Percentiles rank a stretch among this genome's conserved stretches.
phyloP scores from a whole-genome alignment of 1,140 invertebrate genomes.

The Triops longicaudatus region DNA sequence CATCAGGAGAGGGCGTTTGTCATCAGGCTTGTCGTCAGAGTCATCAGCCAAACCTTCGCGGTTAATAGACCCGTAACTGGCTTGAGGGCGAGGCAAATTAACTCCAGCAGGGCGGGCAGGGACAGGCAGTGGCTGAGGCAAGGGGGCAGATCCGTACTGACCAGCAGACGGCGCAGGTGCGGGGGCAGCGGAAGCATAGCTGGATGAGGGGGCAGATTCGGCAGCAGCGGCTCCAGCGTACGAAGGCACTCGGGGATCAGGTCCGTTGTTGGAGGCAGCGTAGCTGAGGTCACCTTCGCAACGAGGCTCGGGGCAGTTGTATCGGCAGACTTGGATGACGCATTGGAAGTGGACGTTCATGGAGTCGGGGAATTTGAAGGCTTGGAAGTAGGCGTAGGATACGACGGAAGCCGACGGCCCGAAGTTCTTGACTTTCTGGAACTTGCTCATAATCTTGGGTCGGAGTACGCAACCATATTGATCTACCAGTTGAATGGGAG shows the following conservation, averaged over 20 bases:
- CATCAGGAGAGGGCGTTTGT: conserved; percentile 39
- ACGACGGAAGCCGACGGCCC: conserved; percentile 86
- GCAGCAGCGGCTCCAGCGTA: conserved; percentile 27
- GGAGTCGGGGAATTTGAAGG: conserved; percentile 92
- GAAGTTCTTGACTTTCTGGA: conserved; percentile 94
- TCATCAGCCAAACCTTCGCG: conserved; percentile 26
- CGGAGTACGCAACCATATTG: conserved; percentile 82
- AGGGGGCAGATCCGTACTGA: conserved; percentile 48
- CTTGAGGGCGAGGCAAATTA: conserved; percentile 46
- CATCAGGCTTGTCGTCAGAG: conserved; percentile 37
- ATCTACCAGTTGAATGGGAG: conserved; percentile 85
- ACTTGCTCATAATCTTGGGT: conserved; percentile 84
- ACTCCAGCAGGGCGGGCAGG: conserved; percentile 61
- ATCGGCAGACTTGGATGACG: conserved; percentile 87
- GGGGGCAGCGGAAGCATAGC: conserved; percentile 2
- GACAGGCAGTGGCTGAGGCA: conserved; percentile 67
- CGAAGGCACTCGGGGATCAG: conserved; percentile 30
- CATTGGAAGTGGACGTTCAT: conserved; percentile 97
- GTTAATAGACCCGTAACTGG: conserved; percentile 23
- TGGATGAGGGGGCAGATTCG: background rate
- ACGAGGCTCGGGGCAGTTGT: conserved; percentile 85
- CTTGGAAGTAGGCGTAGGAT: conserved; percentile 90
- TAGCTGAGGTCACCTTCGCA: conserved; percentile 64
- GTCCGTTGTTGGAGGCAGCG: conserved; percentile 44
- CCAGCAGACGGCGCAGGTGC: conserved; percentile 22